phyloP scores from a whole-genome alignment of 2,888 invertebrate genomes.

The Clostera curtula region DNA sequence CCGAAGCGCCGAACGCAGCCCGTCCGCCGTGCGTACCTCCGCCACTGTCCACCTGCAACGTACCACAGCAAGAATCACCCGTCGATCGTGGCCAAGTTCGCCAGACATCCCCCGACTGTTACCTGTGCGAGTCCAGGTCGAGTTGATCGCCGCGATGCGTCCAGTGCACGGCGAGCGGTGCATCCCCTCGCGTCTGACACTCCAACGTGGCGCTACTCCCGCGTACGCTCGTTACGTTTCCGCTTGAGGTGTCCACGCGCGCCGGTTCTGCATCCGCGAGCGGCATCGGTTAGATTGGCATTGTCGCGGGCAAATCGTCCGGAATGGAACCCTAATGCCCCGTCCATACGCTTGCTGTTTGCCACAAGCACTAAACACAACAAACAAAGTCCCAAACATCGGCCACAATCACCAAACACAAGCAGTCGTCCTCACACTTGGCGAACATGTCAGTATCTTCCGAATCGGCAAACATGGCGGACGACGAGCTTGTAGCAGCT shows the following conservation, averaged over 20 bases:
- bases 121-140: slow-evolving; percentile 78
- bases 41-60: slow-evolving; percentile 71
- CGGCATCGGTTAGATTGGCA: no score
- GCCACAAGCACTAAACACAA: no score
- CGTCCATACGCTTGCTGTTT: no score
- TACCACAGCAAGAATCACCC: no score
- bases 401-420: no score
- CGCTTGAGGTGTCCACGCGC: slow-evolving; percentile 77
- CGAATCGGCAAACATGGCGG: no score
- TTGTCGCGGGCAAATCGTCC: no score
- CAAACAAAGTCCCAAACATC: no score
- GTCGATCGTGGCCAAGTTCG: not conserved
- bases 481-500: no score
- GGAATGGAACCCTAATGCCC: no score
- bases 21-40: slow-evolving; percentile 78
- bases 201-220: slow-evolving; percentile 73
- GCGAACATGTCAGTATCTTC: no score
- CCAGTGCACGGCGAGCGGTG: slow-evolving; percentile 86
- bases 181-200: slow-evolving; percentile 86
- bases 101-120: not conserved
- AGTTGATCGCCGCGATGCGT: slow-evolving; percentile 79
- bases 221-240: slow-evolving; percentile 76
- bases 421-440: no score
- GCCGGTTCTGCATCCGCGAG: slow-evolving; percentile 79
- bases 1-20: slow-evolving; percentile 79